Conservation (phyloP, 30 jellyfish, hydroid and myxozoan genomes). For the Aurelia coerulea region DNA sequence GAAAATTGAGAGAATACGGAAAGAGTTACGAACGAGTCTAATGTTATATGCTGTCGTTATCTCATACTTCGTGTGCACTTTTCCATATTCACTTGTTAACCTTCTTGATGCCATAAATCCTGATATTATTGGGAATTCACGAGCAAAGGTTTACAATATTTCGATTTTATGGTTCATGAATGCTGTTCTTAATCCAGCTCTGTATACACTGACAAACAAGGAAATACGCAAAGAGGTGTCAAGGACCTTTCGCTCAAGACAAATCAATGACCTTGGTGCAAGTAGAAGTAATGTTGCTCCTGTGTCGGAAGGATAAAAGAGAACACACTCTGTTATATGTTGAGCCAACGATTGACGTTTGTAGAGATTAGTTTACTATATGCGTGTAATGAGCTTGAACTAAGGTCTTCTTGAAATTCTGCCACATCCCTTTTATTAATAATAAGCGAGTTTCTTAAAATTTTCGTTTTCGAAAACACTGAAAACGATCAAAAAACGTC, state of each 20-base stretch:
- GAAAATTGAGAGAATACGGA: neutral
- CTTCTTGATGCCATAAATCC: conserved; percentile 10
- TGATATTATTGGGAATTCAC: neutral
- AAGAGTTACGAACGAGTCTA: neutral
- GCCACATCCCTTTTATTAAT: no score
- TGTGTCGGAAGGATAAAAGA: no score
- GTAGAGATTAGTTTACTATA: no score
- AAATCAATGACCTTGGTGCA: no score
- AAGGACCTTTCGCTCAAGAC: neutral
- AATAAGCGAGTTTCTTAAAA: no score
- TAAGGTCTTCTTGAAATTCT: no score
- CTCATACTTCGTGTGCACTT: conserved; percentile 4
- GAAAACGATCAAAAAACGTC: no score
- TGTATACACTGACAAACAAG: conserved; percentile 16
- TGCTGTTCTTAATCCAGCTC: conserved; percentile 30
- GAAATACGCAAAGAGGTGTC: conserved; percentile 16
- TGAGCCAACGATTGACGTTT: no score
- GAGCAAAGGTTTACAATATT: neutral
- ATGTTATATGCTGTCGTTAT: conserved; percentile 24
- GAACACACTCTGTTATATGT: no score
- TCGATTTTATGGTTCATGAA: conserved; percentile 20
- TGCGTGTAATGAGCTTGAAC: no score
- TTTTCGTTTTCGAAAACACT: no score
- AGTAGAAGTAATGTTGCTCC: no score
- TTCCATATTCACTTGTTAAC: conserved; percentile 15